Conservation (phyloP, 2,113 vertebrate species). For the Gopherus evgoodei region DNA sequence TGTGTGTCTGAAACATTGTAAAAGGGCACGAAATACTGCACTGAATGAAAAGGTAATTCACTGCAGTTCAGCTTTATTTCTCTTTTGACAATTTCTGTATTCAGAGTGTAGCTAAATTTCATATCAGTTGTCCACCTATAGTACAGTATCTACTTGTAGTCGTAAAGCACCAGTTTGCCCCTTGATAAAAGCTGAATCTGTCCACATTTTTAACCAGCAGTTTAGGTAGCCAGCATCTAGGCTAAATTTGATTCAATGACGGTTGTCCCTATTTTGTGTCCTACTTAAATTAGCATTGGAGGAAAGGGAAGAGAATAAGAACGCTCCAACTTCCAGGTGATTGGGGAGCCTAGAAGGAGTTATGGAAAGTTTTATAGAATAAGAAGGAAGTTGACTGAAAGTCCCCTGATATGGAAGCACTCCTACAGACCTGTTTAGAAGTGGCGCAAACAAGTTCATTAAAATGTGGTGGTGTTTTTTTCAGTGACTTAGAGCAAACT, state of each 20-base stretch:
- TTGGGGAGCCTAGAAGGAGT: background rate
- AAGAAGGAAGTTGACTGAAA: background rate
- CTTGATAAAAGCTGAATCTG: background rate
- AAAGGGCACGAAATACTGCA: background rate
- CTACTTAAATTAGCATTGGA: background rate
- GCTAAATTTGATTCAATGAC: background rate
- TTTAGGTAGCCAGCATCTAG: background rate
- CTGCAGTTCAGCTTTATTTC: background rate
- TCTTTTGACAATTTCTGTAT: background rate
- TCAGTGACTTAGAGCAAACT: no score
- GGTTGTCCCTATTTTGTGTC: background rate
- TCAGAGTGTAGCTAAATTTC: background rate
- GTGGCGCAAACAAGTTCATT: background rate
- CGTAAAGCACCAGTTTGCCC: background rate
- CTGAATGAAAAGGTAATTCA: background rate
- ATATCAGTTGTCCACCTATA: background rate
- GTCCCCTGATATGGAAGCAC: no score
- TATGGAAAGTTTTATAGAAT: no score
- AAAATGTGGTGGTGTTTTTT: no score
- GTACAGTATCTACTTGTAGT: background rate
- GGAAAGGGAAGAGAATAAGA: background rate
- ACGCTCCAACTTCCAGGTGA: accelerated
- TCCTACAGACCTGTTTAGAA: background rate
- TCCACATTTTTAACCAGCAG: background rate
- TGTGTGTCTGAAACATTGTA: background rate